Evolutionary conservation across 2,888 invertebrate species (phyloP), one percentile per base, ranked within the genome.

Genomic region (Coleophora flavipennella): DNA sequence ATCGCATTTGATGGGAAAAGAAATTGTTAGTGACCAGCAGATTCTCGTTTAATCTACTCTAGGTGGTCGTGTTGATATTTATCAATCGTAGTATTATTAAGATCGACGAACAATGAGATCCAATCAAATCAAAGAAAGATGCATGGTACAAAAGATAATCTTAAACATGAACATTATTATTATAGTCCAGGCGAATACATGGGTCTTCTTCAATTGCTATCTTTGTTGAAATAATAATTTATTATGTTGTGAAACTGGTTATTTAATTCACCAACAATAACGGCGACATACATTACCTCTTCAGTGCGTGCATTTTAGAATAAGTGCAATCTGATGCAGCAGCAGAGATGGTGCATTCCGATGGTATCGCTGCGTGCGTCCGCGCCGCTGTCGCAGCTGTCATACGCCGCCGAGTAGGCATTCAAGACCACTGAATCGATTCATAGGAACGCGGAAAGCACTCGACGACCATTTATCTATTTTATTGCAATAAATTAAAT

Each of bases 401-500:
- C 72, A 68, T 64, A 64, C 55, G 55, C 57, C 56, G 59, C 52
- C 56, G 53, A 53, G 42, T 50, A 48, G 50, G 60, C 54, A 54
- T 54, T 62, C 57, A 44, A 53, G 46, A 48, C 48, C 50, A 46
- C 43, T 45, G 46, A 33, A 49, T 59, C 50, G 57, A 62, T 63
- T 65, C 62, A 65, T 58, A 64, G 70, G 77, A 78, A 81, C 78
- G 79, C 81, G 80, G 80, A 80, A 76, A 67, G 71, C 60, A 51
- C 50, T 59, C 62, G 64, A 62, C 66, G 51, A 59, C 67, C 66
- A 74, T 79, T 74, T 80, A 78, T 77, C 77, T 77, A 68, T 72
- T 78, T 73, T 78, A 79, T 79, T 76, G 72, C 80, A 67, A 81
- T 81, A 81, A 81, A 78, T 80, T 80, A 79, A 76, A 79, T 65